Conservation (phyloP, 2,113 vertebrate genomes). For the Electrona antarctica region DNA sequence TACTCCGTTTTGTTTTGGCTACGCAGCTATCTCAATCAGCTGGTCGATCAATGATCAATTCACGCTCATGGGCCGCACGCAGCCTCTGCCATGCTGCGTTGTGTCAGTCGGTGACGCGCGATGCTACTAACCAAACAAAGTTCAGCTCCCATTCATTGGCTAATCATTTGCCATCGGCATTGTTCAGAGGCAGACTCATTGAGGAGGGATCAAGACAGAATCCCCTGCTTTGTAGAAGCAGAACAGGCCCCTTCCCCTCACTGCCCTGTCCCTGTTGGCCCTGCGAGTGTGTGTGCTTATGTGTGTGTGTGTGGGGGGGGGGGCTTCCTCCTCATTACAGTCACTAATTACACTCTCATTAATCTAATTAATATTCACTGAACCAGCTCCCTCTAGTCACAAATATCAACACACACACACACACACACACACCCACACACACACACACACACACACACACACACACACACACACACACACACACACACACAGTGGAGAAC, state of each 20-base stretch:
- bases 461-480: conserved; percentile 41
- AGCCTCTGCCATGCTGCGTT: conserved; percentile 10
- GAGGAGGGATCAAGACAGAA: neutral
- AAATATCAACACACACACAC: conserved; percentile 72
- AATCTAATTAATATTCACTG: conserved; percentile 80
- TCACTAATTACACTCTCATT: conserved; percentile 79
- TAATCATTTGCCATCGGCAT: conserved; percentile 39
- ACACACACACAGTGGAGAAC: neutral
- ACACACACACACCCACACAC: conserved; percentile 30
- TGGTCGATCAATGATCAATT: conserved; percentile 20
- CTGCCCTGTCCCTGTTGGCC: conserved; percentile 62
- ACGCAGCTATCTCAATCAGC: conserved; percentile 24
- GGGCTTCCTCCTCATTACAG: conserved; percentile 65
- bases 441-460: conserved; percentile 39
- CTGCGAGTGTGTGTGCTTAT: conserved; percentile 12
- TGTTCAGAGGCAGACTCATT: conserved; percentile 32
- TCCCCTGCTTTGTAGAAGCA: conserved; percentile 45
- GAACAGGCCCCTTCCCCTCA: conserved; percentile 57
- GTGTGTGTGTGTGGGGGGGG: conserved; percentile 21
- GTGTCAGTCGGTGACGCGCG: conserved; percentile 18
- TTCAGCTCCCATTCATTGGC: conserved; percentile 32
- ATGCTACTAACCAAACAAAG: conserved; percentile 8
- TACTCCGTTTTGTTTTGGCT: conserved; percentile 32
- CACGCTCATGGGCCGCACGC: conserved; percentile 1
- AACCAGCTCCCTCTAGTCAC: conserved; percentile 75